Evolutionary conservation across 92 coral and sea anemone species (phyloP).

Genomic region (Blastomussa wellsi): DNA sequence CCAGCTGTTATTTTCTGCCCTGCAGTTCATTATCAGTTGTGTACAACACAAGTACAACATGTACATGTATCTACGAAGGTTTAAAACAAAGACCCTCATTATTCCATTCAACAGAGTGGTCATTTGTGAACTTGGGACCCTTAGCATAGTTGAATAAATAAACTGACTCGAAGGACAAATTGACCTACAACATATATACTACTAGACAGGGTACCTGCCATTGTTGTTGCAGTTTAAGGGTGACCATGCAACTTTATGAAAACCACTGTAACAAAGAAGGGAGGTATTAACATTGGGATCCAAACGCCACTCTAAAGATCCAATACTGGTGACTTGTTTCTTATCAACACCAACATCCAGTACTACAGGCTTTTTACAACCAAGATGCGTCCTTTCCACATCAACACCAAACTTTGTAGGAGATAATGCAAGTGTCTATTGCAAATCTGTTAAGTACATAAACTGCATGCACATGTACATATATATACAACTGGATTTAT

Average conservation of each 20-base stretch:
- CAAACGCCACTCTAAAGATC: constrained; percentile 14
- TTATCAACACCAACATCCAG: constrained; percentile 48
- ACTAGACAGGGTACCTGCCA: constrained; percentile 56
- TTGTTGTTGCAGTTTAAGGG: constrained; percentile 64
- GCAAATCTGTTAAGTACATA: neutral
- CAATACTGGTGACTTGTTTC: neutral
- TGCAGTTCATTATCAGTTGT: too few relatives aligned
- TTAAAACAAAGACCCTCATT: too few relatives aligned
- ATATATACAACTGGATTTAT: too few relatives aligned
- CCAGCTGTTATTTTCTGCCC: too few relatives aligned
- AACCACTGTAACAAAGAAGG: neutral
- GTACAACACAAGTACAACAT: too few relatives aligned
- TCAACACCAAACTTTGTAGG: constrained; percentile 30
- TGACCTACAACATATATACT: neutral
- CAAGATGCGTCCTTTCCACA: constrained; percentile 34
- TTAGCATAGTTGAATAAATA: too few relatives aligned
- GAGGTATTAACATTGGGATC: constrained; percentile 26
- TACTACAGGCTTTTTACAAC: constrained; percentile 8
- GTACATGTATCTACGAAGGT: too few relatives aligned
- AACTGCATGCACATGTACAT: neutral
- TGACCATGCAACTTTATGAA: constrained; percentile 68
- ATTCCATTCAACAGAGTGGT: too few relatives aligned
- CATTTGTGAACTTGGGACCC: too few relatives aligned
- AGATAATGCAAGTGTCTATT: constrained; percentile 22
- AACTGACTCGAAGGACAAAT: too few relatives aligned